Percentiles rank a stretch among this genome's conserved stretches.
These are phyloP conservation scores for Gulo gulo DNA, from an alignment of 2,113 vertebrate genomes.

Conservation along the genomic window DNA sequence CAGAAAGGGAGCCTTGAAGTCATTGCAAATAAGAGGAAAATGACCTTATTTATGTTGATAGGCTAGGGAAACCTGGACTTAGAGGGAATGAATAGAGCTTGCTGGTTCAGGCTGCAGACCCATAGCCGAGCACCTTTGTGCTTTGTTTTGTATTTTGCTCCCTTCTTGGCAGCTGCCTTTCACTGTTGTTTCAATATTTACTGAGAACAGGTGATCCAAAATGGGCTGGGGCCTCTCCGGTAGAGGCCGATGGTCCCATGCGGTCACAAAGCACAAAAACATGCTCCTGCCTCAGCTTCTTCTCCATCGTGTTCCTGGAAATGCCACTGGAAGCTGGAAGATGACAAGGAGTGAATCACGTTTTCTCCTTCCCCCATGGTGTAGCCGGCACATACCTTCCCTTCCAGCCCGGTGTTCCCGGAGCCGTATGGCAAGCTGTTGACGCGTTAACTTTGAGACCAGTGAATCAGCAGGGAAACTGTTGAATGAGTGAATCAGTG, in stretches of 20 bases:
- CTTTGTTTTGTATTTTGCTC: background rate
- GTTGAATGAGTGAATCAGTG: conserved; percentile 33
- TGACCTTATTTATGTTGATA: conserved; percentile 59
- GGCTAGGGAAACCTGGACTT: background rate
- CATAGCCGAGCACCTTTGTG: background rate
- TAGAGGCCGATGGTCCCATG: too few relatives aligned
- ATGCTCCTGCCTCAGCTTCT: background rate
- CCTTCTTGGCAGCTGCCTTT: background rate
- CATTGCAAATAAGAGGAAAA: conserved; percentile 46
- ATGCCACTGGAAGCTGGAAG: conserved; percentile 9
- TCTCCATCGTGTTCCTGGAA: background rate
- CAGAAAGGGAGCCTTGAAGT: conserved; percentile 28
- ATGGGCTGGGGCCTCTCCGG: background rate
- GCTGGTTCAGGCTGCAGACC: background rate
- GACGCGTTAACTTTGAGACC: conserved; percentile 28
- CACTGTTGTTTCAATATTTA: background rate
- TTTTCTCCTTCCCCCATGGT: background rate
- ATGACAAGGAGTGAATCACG: background rate
- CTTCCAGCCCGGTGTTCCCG: background rate
- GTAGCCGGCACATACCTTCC: background rate
- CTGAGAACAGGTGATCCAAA: background rate
- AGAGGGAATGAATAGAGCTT: background rate
- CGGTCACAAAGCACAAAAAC: background rate
- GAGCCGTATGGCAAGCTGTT: background rate
- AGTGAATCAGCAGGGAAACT: conserved; percentile 24